Percentiles rank a stretch among this genome's conserved stretches.
phyloP scores from a whole-genome alignment of 2,113 vertebrate genomes.

The Illadopsis cleaveri region DNA sequence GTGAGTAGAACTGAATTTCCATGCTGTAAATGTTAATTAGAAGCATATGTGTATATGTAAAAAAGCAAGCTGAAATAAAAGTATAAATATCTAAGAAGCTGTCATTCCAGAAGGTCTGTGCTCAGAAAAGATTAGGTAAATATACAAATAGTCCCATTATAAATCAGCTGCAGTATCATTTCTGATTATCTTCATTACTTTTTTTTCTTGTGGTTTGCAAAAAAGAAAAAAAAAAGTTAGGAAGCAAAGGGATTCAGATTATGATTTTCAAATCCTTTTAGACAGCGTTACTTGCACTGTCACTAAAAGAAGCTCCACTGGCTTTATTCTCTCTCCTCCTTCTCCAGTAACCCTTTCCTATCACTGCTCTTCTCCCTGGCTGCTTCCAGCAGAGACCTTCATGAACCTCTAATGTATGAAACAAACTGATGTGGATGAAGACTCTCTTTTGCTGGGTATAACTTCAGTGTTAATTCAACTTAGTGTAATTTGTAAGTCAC shows the following conservation, averaged over 20 bases:
- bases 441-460: neutral
- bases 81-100: constrained; percentile 64
- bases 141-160: constrained; percentile 24
- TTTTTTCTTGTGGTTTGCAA: neutral
- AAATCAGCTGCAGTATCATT: neutral
- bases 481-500: neutral
- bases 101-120: constrained; percentile 49
- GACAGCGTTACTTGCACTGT: neutral
- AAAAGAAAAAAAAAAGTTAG: neutral
- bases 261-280: neutral
- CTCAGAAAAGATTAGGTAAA: constrained; percentile 61
- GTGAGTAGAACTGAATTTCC: constrained; percentile 6
- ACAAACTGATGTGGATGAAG: neutral
- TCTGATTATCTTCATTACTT: neutral
- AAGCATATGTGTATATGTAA: constrained; percentile 43
- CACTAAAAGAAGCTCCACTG: neutral
- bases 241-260: neutral
- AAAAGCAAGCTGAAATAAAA: constrained; percentile 47
- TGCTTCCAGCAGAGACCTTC: fast-evolving
- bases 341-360: neutral
- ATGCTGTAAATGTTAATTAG: constrained; percentile 51
- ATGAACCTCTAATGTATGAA: neutral
- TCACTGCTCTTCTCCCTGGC: neutral
- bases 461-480: neutral
- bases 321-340: neutral